Percentiles rank a stretch among this genome's conserved stretches.
These are phyloP conservation scores for Ethmia dodecea DNA, from an alignment of 2,888 invertebrate species.

Conservation along the genomic window DNA sequence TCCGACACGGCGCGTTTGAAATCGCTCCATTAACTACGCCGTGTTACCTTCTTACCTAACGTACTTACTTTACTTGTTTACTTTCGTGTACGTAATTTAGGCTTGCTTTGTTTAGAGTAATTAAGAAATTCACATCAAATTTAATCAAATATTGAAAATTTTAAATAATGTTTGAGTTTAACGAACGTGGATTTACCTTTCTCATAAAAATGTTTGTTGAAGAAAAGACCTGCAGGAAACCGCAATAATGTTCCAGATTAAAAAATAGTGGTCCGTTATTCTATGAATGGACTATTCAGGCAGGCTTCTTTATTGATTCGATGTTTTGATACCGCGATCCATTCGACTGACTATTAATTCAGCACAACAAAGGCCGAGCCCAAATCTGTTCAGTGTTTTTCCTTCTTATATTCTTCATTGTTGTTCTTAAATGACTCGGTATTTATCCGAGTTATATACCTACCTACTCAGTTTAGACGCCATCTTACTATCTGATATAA, in stretches of 20 bases:
- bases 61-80: constrained; percentile 26
- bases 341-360: constrained; percentile 56
- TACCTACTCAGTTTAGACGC: too few species aligned
- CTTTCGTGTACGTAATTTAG: constrained; percentile 8
- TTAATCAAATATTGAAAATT: constrained; percentile 6
- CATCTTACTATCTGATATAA: too few species aligned
- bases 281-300: constrained; percentile 46
- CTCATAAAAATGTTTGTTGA: neutral
- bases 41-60: constrained; percentile 33
- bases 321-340: constrained; percentile 61
- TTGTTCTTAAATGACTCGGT: constrained; percentile 63
- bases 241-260: constrained; percentile 37
- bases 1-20: constrained; percentile 41
- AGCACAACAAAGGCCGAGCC: constrained; percentile 51
- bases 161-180: neutral
- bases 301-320: constrained; percentile 58
- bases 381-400: constrained; percentile 46
- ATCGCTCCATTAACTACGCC: constrained; percentile 43
- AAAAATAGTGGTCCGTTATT: constrained; percentile 49
- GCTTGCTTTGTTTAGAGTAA: constrained; percentile 11
- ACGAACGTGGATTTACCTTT: constrained; percentile 4
- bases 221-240: constrained; percentile 14
- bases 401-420: constrained; percentile 53
- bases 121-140: constrained; percentile 6
- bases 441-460: constrained; percentile 41